Evolutionary conservation across 1,140 invertebrate genomes (phyloP), one percentile per base, ranked within the genome.

Genomic region (Lepidostoma basale): DNA sequence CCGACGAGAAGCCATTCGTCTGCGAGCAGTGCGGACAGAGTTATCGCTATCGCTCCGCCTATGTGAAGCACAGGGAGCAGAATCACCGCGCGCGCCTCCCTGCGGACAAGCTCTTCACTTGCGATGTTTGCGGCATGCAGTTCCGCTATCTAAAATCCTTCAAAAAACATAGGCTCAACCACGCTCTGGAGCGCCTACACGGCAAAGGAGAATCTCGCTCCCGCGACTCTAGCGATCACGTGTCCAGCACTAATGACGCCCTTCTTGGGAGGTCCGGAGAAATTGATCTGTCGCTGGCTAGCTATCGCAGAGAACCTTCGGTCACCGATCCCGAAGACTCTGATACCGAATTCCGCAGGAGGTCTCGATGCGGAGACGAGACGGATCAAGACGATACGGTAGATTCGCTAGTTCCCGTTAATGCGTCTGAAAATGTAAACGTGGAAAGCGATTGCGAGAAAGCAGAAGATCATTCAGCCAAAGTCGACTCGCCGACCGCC

Each of bases 11-110:
- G 75, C 92, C 92, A n/a, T 94, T 94, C 80, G 92, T 93, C 8
- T 95, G 93, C 81, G 92, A 94, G 74, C 92, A 94, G 75, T 95
- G 93, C 78, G 93, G 93, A 6, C 93, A 95, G 74, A 92, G 91
- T 74, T 95, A 95, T 79, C 88, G 92, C 69, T 95, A 95, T 76
- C 86, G 92, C 45, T 94, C 92, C 16, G 92, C 92, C 5, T 95
- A 93, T 78, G 90, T 93, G 28, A 93, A 94, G 75, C 93, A 95
- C 76, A 87, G 92, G 44, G 93, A 94, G 76, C 92, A 94, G 78
- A 94, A 95, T 75, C 93, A 95, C 74, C 87, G 92, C 0, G 92
- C 92, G 1, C 83, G 92, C 1, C 79, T 94, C 6, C 93, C 93
- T 0, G 92, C 92, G 6, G 92, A 94, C 79, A 94, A 94, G 76